Base-by-base conservation (phyloP, 2,113 vertebrate genomes). In the Mirounga angustirostris region DNA sequence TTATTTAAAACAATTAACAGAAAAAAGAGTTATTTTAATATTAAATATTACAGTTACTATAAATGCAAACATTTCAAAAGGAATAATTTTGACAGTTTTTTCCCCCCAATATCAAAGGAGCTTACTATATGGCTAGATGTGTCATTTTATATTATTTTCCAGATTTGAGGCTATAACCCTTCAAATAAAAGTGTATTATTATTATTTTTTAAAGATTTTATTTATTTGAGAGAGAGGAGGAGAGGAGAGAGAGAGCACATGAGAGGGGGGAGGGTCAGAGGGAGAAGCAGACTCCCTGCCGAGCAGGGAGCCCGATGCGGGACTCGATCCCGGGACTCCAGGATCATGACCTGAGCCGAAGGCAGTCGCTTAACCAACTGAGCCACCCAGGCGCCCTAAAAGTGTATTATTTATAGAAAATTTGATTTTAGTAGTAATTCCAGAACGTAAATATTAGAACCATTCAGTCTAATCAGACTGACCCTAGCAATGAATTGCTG, bases 361-460 rank as follows among this genome's bases (percentile, higher is more conserved):
- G 36, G 36, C 36, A 36, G 36, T 36, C 36, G 36, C 36, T 36
- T 36, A 36, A 36, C 36, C 36, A 36, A 36, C 36, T 36, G 36
- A 36, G 36, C 36, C 36, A 36, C 36, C 36, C 36, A 36, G 36
- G 36, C 36, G 36, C 36, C 36, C 36, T 56, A n/a, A 79, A 97
- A 87, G 15, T 54, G 2, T n/a, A 54, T 91, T 95, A 85, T 92
- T 83, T 90, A 88, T 54, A 92, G 54, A 94, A 93, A 82, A 54
- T 63, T 96, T 36, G 26, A 50, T 85, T 96, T 78, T 8, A 93
- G 21, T 91, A 26, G 22, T 86, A 95, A 69, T 65, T 95, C 1
- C 56, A 61, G 14, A 88, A 89, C 63, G 33, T 69, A 67, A 96
- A 36, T 94, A 96, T 74, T 94, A 97, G 65, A 81, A 87, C 3